Base-by-base conservation (phyloP, 2,797 vertebrate species). In the Pseudochirops cupreus region DNA sequence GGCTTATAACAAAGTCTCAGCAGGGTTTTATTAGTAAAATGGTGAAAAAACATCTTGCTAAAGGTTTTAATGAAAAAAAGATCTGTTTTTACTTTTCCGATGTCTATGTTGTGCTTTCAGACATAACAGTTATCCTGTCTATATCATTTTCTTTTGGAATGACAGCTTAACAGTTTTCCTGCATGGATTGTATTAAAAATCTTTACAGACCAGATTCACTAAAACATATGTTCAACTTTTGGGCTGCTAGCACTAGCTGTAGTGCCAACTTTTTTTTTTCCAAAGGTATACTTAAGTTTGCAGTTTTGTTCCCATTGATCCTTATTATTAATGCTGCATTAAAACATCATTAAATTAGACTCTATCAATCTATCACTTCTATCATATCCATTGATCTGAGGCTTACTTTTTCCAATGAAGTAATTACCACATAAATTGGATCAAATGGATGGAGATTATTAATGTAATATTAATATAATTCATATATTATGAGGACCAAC, bases 131-230 rank as follows among this genome's bases (percentile, higher is more conserved):
- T 96, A 97, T 94, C 39, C 92, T 96, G 91, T 95, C 94, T 97
- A 57, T 95, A 93, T 96, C 91, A 91, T 96, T 96, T 97, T 97
- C 96, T 96, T 94, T 50, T 93, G 92, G 93, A 97, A 93, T 97
- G 96, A 96, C 96, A 96, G 93, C 92, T 97, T 98, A 97, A 96
- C 95, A 95, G 92, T 97, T 97, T 97, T 97, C 92, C 96, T 95
- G 89, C 94, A 97, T 97, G 97, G 91, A 95, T 92, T 96, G 96
- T 96, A 92, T 97, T 97, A 97, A 96, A 91, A 97, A 96, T 95
- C 94, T 97, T 97, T 97, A 97, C 94, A 96, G 95, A 31, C 95
- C 95, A 33, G 89, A 93, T 97, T 96, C 97, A 97, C 96, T 97
- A 95, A 98, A 98, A 96, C 96, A 97, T 96, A 96, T 97, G 96